Evolutionary conservation across 2,888 invertebrate genomes (phyloP), one percentile per base, ranked within the genome.

Genomic region (Pandemis heparana): DNA sequence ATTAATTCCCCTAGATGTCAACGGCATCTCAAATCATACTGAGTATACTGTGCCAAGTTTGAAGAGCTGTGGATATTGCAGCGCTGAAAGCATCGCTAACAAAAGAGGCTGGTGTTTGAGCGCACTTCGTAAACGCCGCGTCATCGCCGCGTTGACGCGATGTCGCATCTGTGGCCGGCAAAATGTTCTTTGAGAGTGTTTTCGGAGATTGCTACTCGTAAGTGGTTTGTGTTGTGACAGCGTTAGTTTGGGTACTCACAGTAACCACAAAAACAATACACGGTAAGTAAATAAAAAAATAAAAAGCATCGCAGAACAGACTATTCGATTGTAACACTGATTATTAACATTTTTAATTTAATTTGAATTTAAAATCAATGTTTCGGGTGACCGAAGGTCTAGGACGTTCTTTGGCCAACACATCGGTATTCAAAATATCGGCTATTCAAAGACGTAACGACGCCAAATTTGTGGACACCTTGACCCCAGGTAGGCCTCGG

Each of bases 61-160:
- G 80, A 81, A 87, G 85, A 83, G 84, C 79, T 71, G 75, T 77
- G 82, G 82, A 84, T 85, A 86, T 82, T 79, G 79, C 80, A 80
- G 78, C 78, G 80, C 75, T 83, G 83, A 87, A 86, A 87, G 83
- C 85, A 79, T 78, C 80, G 78, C 75, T 78, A 82, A 91, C 91
- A 91, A 91, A 89, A 85, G 87, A 81, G 75, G 71, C 77, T 78
- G 81, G 82, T 83, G 85, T 85, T 87, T 80, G 82, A 85, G 84
- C 79, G 80, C 78, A 79, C 85, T 86, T 80, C 80, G 81, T 80
- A 81, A 83, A 85, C 80, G 77, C 77, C 72, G 77, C 81, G 81
- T 79, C 81, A 80, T 76, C 75, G 78, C 74, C 14, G 23, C 74
- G 77, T 70, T 74, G 76, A 73, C 71, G 75, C 60, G 75, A 62